Evolutionary conservation across 1,140 invertebrate species (phyloP).

Genomic region (Ganaspis sp.): DNA sequence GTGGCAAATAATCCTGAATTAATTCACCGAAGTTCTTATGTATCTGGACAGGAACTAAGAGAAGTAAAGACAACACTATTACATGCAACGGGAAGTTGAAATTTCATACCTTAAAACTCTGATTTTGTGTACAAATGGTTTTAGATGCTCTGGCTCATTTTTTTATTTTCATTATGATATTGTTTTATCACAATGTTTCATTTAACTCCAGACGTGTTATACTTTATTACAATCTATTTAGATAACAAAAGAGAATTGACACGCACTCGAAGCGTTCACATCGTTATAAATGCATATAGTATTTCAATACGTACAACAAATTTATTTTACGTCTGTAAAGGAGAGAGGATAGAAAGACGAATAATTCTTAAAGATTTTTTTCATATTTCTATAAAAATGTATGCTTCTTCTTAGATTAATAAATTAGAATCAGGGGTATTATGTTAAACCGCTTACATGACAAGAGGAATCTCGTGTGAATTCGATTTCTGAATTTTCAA

Average conservation of each 20-base stretch:
- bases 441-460: neutral
- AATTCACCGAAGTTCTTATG: constrained; percentile 63
- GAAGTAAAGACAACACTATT: constrained; percentile 71
- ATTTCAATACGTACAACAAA: neutral
- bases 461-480: neutral
- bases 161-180: neutral
- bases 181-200: neutral
- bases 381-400: constrained; percentile 8
- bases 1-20: constrained; percentile 61
- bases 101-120: constrained; percentile 19
- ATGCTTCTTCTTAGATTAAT: constrained; percentile 3
- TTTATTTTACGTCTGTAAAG: neutral
- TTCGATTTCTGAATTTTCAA: no score
- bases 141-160: neutral
- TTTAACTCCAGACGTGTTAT: constrained; percentile 31
- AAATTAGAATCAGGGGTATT: neutral
- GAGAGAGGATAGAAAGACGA: constrained; percentile 8
- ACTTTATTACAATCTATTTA: constrained; percentile 36
- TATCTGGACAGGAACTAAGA: constrained; percentile 67
- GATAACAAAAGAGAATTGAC: constrained; percentile 32
- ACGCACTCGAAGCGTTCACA: neutral
- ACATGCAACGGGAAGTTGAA: constrained; percentile 69
- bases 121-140: constrained; percentile 23
- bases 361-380: constrained; percentile 4
- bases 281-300: neutral